Base-by-base conservation (phyloP, 1,140 invertebrate species). In the Acromyrmex charruanus region DNA sequence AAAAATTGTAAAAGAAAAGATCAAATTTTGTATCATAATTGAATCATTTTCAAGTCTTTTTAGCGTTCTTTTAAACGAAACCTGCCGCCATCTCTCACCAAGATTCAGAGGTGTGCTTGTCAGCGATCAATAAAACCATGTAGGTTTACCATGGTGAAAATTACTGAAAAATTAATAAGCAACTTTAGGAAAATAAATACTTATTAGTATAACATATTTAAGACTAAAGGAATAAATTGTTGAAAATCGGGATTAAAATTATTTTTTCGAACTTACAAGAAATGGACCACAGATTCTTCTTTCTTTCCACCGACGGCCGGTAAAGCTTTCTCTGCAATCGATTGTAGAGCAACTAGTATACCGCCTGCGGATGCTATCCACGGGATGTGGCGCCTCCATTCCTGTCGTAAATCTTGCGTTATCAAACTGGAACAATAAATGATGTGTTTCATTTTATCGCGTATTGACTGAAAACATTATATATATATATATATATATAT, bases 71-170 rank as follows among this genome's bases (percentile, higher is more conserved):
- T 55, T n/a, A 25, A 35, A 72, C 44, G 58, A 59, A 39, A 10
- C 77, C 61, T 84, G 69, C n/a, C 69, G 80, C 80, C 80, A 84
- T 84, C 80, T 84, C 80, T 84, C 69, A 84, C 44, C 16, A 49
- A 35, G 39, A 6, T 61, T 31, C 39, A 4, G 80, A 84, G 80
- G 16, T 44, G 16, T 28, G 69, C 55, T 51, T 21, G n/a, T n/a
- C 39, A 18, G 58, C n/a, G 69, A 84, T 84, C 80, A 58, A 84
- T 84, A 58, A 75, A 61, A 61, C 5, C 14, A 39, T 14, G 18
- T 21, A n/a, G 68, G 6, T 82, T 59, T 61, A 44, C 10, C 55
- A n/a, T 49, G 7, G 39, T 16, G 4, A 61, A 74, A 61, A 21
- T 12, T 16, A 12, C 12, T 21, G 16, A 12, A 59, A 35, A 55